Evolutionary conservation across 1,140 invertebrate genomes (phyloP), one percentile per base, ranked within the genome.

Genomic region (Octopus sinensis): DNA sequence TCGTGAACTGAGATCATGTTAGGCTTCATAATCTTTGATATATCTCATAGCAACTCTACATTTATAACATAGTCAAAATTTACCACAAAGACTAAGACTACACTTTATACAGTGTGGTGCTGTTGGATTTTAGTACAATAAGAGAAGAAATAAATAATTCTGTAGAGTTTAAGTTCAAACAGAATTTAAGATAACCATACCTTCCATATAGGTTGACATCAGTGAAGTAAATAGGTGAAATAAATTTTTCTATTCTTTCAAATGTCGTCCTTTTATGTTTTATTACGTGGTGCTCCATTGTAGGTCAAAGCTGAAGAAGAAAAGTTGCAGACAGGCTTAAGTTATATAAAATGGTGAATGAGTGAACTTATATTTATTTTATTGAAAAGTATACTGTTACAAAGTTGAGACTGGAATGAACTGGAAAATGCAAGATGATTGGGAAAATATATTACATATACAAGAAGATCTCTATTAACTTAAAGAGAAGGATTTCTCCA

Each of bases 211-310:
- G 83, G 83, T 92, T 92, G 17, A 90, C 86, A 86, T 92, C 92
- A 7, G 88, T 91, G 80, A 92, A 91, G 83, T 91, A 91, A 10
- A 82, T 80, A n/a, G 83, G 83, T 7, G 92, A 92, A 73, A 92
- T 91, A 84, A 91, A 92, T 82, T 92, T 92, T 78, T 92, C 91
- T 62, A 91, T 90, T 80, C 92, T 87, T 79, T 92, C 92, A 73
- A 91, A 84, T 5, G 92, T 92, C 68, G 92, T 92, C 53, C 90
- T 84, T 82, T 88, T 88, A 84, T 92, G 90, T 86, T 92, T 92
- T 68, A 90, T 83, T n/a, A 90, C 86, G 12, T 86, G 82, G 68
- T 86, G 84, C 0, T 88, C 86, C 86, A 87, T 87, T 73, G 30
- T 62, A 43, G 30, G 30, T 43, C 30, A 43, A 43, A 43, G 30